A percentile compares a stretch with the other conserved stretches of the same genome.
These are phyloP conservation scores for Amphilophus citrinellus DNA, from an alignment of 2,113 vertebrate species.

Conservation along the genomic window DNA sequence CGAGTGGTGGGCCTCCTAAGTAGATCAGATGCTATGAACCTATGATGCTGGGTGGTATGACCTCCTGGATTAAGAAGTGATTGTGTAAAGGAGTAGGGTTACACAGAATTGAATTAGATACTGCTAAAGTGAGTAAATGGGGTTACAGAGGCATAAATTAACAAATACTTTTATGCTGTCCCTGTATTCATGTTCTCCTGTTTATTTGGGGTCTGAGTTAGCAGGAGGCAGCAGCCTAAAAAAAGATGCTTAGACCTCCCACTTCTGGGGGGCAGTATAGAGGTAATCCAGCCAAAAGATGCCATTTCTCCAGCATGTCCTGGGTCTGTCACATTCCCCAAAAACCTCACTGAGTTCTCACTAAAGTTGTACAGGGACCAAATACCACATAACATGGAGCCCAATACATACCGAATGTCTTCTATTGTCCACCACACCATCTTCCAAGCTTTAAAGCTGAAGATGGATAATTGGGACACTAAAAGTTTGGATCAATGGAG, in stretches of 20 bases:
- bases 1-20: constrained; percentile 64
- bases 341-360: neutral
- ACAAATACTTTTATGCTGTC: neutral
- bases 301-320: neutral
- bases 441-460: neutral
- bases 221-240: neutral
- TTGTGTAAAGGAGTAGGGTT: constrained; percentile 25
- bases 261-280: neutral
- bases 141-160: neutral
- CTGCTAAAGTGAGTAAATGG: neutral
- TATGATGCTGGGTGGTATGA: constrained; percentile 71
- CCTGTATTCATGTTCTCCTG: neutral
- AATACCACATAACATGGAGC: neutral
- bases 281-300: neutral
- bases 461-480: too few relatives aligned
- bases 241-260: neutral
- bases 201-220: accelerated
- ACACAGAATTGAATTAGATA: constrained; percentile 24
- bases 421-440: neutral
- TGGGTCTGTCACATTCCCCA: neutral
- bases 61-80: constrained; percentile 43
- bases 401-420: neutral
- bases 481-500: too few relatives aligned
- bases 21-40: constrained; percentile 77
- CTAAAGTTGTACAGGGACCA: neutral